Base-by-base conservation (phyloP, 2,113 vertebrate species). In the Hirundichthys speculiger region DNA sequence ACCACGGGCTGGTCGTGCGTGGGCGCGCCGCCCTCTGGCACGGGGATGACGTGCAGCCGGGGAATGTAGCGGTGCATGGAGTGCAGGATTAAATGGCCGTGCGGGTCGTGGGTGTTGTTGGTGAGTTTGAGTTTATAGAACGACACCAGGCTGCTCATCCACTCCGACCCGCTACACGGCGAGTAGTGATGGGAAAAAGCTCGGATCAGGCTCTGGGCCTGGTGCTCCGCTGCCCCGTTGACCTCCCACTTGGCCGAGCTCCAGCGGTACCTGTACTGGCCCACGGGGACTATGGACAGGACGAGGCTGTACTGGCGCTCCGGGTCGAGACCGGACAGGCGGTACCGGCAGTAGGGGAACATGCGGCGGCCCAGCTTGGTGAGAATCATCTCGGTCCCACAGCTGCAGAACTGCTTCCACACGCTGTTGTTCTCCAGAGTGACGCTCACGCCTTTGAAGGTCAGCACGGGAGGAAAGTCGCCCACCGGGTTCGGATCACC, bases 81-180 rank as follows among this genome's bases (percentile, higher is more conserved):
- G 70, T 94, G 93, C 55, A 99, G 81, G 70, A 94, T 92, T 13
- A 98, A 93, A 48, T 95, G 93, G 9, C 93, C 94, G 1, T 95
- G 94, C 69, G 92, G 90, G 73, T 96, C 94, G 43, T 90, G 65
- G 12, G 85, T 72, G 52, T 94, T 94, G 65, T 95, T 96, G 46
- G 96, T 96, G 79, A 99, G 92, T 80, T 98, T 99, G 40, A 99
- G 93, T 57, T 95, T 97, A 79, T 96, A 96, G 84, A 98, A 99
- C 25, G 96, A 96, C 13, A 99, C 93, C 0, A 94, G 90, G 61
- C 91, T 84, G 21, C 88, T 89, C 95, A 98, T 98, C 96, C 96
- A 98, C 40, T 93, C 95, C 4, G 94, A 91, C 25, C 97, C 97
- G 10, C 82, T 88, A 21, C 93, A 93, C 30, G 96, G 94, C 0